Conservation (phyloP, 1,140 invertebrate genomes). For the Dreissena rostriformis region DNA sequence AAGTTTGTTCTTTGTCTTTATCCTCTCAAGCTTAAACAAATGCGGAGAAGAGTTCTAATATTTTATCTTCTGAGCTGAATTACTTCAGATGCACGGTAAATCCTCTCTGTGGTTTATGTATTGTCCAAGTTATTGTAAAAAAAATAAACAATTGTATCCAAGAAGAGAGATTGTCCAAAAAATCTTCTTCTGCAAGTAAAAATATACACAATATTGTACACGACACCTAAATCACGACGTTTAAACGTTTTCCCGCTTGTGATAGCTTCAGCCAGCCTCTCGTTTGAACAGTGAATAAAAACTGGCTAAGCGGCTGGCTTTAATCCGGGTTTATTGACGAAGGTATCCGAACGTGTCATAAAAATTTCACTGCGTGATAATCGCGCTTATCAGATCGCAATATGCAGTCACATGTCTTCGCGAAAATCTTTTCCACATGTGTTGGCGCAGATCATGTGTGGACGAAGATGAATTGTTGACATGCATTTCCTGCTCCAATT, state of each 20-base stretch:
- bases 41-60: too few relatives aligned
- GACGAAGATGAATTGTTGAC: too few relatives aligned
- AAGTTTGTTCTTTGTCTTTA: neutral
- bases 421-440: too few relatives aligned
- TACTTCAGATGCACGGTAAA: too few relatives aligned
- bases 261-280: neutral
- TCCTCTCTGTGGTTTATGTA: too few relatives aligned
- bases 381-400: neutral
- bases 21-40: too few relatives aligned
- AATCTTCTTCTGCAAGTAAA: neutral
- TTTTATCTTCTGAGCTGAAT: too few relatives aligned
- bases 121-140: too few relatives aligned
- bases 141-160: neutral
- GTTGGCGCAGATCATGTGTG: too few relatives aligned
- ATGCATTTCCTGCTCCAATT: too few relatives aligned
- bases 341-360: conserved; percentile 17
- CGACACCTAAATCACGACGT: neutral
- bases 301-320: neutral
- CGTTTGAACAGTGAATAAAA: neutral
- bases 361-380: conserved; percentile 33
- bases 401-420: too few relatives aligned
- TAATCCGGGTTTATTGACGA: neutral
- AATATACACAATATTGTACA: neutral
- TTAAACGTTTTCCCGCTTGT: too few relatives aligned
- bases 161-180: neutral